Percentiles rank a stretch among this genome's conserved stretches.
These are phyloP conservation scores for Drosophila mimetica DNA, from an alignment of 2,888 invertebrate genomes.

Conservation along the genomic window DNA sequence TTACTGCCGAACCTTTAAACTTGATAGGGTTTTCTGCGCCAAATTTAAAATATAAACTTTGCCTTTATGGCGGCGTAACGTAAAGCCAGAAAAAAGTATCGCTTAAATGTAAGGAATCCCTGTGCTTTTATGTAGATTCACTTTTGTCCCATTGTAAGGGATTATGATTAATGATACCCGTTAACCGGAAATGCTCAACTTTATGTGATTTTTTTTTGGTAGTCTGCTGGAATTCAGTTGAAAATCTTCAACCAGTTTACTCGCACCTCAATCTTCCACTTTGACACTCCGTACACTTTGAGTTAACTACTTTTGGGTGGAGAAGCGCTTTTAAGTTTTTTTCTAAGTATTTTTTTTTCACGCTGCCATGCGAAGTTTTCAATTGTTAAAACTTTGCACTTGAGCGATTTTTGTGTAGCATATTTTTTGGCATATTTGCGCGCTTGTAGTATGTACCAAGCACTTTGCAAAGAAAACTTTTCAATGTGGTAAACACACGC, in stretches of 20 bases:
- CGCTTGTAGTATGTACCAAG: constrained; percentile 70
- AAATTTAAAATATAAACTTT: constrained; percentile 28
- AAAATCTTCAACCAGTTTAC: constrained; percentile 2
- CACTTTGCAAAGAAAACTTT: constrained; percentile 79
- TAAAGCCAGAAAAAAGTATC: not conserved
- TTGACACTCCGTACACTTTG: constrained; percentile 23
- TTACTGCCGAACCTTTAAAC: constrained; percentile 22
- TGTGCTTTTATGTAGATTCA: constrained; percentile 5
- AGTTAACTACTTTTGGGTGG: constrained; percentile 28
- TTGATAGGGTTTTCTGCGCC: constrained; percentile 9
- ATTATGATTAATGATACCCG: constrained; percentile 5
- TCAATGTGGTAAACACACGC: constrained; percentile 73
- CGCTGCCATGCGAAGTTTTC: constrained; percentile 75
- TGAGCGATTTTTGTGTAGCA: constrained; percentile 80
- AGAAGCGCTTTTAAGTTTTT: constrained; percentile 12
- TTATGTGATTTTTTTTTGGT: constrained; percentile 2
- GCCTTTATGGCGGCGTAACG: not conserved
- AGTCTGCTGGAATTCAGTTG: not conserved
- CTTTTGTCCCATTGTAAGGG: not conserved
- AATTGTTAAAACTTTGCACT: constrained; percentile 81
- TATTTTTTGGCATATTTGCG: constrained; percentile 79
- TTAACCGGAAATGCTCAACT: constrained; percentile 1
- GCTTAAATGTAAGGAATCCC: not conserved
- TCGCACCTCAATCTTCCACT: constrained; percentile 5
- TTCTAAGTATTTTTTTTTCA: constrained; percentile 16